A percentile compares a stretch with the other conserved stretches of the same genome.
Evolutionary conservation across 2,888 invertebrate species (phyloP).

Genomic region (Torymus texanus): DNA sequence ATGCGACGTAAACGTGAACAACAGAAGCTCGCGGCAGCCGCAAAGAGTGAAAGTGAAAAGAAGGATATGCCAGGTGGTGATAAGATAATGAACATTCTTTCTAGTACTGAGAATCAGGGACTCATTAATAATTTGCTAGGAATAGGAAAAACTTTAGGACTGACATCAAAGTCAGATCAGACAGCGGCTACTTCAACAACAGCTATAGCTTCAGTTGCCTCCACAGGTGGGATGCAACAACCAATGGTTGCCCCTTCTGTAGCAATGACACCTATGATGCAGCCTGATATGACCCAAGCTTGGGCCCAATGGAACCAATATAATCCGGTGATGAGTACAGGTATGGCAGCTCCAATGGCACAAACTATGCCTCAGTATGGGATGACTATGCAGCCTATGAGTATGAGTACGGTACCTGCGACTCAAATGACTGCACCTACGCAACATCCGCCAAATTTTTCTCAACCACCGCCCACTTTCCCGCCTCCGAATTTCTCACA

Average conservation of each 20-base stretch:
- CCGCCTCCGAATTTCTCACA: conserved; percentile 64
- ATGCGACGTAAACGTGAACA: conserved; percentile 83
- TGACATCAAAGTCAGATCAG: conserved; percentile 67
- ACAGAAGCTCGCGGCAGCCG: conserved; percentile 67
- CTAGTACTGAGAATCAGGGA: conserved; percentile 72
- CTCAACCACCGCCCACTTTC: conserved; percentile 64
- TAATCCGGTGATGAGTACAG: conserved; percentile 63
- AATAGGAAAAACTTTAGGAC: conserved; percentile 72
- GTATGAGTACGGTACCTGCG: neutral
- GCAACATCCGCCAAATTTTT: conserved; percentile 60
- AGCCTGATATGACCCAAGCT: conserved; percentile 65
- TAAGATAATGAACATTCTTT: conserved; percentile 71
- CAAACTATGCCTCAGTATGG: conserved; percentile 45
- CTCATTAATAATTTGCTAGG: conserved; percentile 72
- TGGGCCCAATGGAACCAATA: conserved; percentile 72
- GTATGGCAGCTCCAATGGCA: conserved; percentile 58
- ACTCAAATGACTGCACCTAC: conserved; percentile 35
- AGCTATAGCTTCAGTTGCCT: conserved; percentile 47
- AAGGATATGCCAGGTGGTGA: conserved; percentile 70
- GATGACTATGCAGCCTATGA: conserved; percentile 18
- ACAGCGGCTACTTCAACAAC: conserved; percentile 53
- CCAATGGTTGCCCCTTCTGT: conserved; percentile 57
- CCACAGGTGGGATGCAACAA: conserved; percentile 38
- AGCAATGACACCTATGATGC: conserved; percentile 61
- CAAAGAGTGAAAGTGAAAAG: conserved; percentile 68